A percentile compares a stretch with the other conserved stretches of the same genome.
phyloP scores from a whole-genome alignment of 2,797 vertebrate species.

The Nothura maculosa region DNA sequence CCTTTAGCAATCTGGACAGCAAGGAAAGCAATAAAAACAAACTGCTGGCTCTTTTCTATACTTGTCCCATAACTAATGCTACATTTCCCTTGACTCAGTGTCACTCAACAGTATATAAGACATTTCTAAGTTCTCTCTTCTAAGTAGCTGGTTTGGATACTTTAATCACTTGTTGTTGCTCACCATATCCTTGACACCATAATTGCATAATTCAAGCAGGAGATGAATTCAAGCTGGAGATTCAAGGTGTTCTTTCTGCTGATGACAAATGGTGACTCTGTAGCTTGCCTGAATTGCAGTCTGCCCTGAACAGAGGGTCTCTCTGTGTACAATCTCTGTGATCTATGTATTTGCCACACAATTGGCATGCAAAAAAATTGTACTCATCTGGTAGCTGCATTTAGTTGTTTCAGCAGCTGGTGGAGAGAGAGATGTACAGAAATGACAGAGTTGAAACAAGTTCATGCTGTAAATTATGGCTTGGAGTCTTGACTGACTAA shows the following conservation, averaged over 20 bases:
- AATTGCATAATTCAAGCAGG: neutral
- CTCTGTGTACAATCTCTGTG: neutral
- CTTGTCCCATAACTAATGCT: neutral
- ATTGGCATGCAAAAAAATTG: neutral
- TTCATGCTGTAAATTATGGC: neutral
- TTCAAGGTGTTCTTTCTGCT: neutral
- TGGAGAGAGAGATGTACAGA: neutral
- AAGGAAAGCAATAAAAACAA: neutral
- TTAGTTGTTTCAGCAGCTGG: slow-evolving; percentile 15
- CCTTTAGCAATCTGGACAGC: neutral
- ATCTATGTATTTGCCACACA: neutral
- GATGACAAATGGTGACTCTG: neutral
- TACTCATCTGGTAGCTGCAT: neutral
- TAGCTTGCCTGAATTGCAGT: neutral
- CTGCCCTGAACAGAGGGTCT: neutral
- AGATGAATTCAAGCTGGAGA: too few species aligned
- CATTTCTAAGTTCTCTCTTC: neutral
- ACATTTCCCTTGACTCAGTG: neutral
- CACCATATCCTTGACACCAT: neutral
- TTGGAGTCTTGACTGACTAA: neutral
- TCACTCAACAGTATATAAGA: neutral
- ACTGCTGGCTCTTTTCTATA: neutral
- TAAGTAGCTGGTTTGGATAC: neutral
- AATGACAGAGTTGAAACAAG: neutral
- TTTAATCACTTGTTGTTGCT: neutral